Percentiles rank a stretch among this genome's conserved stretches.
Evolutionary conservation across 2,888 invertebrate species (phyloP).

Genomic region (Rhagophthalmus giganteus): DNA sequence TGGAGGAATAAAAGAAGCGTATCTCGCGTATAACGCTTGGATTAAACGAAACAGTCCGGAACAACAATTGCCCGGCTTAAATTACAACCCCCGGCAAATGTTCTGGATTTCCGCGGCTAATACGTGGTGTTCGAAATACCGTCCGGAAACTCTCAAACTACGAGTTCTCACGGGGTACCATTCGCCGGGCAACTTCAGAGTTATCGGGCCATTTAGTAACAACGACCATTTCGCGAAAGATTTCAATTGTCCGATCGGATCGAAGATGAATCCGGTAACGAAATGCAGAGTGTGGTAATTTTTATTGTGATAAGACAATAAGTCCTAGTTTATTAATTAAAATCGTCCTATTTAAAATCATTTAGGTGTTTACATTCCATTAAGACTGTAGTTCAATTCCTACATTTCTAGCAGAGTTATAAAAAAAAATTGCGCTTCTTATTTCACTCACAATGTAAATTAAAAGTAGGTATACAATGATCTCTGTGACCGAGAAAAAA

Average conservation of each 20-base stretch:
- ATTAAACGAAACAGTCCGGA: conserved; percentile 65
- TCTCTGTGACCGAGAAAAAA: no score
- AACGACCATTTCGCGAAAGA: conserved; percentile 63
- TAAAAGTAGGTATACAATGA: no score
- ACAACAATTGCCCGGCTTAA: conserved; percentile 66
- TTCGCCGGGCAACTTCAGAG: conserved; percentile 67
- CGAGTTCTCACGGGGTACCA: conserved; percentile 81
- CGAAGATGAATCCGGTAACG: conserved; percentile 64
- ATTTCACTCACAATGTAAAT: no score
- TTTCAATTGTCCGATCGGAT: conserved; percentile 63
- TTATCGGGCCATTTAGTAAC: conserved; percentile 66
- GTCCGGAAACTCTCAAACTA: conserved; percentile 67
- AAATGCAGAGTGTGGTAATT: conserved; percentile 66
- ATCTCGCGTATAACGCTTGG: conserved; percentile 81
- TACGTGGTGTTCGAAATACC: conserved; percentile 85
- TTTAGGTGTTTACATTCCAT: no score
- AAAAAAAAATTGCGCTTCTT: no score
- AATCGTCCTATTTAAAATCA: no score
- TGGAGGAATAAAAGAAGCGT: conserved; percentile 90
- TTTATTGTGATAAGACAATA: background rate
- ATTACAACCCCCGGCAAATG: conserved; percentile 68
- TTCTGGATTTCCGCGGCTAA: conserved; percentile 86
- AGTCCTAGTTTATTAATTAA: no score
- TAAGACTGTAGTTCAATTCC: no score
- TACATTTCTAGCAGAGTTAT: no score